These are phyloP conservation scores for Phthorimaea operculella DNA, from an alignment of 1,140 invertebrate genomes.

Conservation along the genomic window DNA sequence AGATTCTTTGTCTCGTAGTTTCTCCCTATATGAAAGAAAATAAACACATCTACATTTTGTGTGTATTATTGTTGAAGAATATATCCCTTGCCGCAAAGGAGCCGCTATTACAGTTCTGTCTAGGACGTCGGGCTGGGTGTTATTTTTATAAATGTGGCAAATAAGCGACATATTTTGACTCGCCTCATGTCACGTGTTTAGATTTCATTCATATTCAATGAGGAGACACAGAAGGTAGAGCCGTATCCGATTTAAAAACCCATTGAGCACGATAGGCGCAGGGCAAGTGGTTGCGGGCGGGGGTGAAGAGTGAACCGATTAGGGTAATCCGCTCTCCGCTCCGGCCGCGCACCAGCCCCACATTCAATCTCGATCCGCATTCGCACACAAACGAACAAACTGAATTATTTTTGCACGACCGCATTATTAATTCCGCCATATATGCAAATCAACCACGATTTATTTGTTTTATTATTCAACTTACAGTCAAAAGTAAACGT, in stretches of 20 bases:
- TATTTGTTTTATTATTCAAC: conserved; percentile 1
- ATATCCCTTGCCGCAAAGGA: no score
- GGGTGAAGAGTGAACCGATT: neutral
- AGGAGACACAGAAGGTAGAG: no score
- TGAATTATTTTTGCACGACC: neutral
- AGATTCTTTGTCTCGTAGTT: no score
- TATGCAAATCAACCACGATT: conserved; percentile 2
- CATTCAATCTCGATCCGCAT: neutral
- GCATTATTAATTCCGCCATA: conserved; percentile 1
- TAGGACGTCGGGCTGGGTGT: no score
- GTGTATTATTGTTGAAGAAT: no score
- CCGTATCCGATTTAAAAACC: neutral
- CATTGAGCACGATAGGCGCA: neutral
- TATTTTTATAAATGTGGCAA: no score
- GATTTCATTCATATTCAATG: no score
- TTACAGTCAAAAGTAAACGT: conserved; percentile 1
- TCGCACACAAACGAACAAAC: neutral
- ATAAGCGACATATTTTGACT: no score
- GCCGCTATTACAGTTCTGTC: no score
- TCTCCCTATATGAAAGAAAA: no score
- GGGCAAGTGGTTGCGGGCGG: neutral
- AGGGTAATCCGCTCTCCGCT: neutral
- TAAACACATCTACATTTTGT: no score
- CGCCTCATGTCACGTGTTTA: no score
- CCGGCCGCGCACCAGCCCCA: neutral